Evolutionary conservation across 2,797 vertebrate genomes (phyloP).

Genomic region (Australoheros facetus): DNA sequence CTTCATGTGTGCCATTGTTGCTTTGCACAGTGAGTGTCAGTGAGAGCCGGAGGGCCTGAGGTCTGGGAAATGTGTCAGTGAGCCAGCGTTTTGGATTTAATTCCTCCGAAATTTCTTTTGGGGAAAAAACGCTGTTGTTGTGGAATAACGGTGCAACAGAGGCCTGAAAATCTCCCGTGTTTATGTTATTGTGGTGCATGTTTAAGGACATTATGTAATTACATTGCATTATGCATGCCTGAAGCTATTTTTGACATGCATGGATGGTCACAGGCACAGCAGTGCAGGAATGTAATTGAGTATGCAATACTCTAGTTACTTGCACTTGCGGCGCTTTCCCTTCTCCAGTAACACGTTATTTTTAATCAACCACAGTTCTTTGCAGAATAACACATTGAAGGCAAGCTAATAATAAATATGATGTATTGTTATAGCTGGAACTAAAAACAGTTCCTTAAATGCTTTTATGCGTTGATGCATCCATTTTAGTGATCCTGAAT

Average conservation of each 20-base stretch:
- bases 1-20: constrained; percentile 12
- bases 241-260: constrained; percentile 28
- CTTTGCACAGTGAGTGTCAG: constrained; percentile 19
- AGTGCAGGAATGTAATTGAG: neutral
- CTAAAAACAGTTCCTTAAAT: neutral
- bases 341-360: neutral
- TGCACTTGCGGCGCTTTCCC: neutral
- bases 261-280: constrained; percentile 14
- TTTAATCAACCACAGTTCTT: neutral
- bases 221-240: constrained; percentile 44
- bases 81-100: neutral
- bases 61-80: neutral
- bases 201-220: constrained; percentile 54
- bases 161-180: neutral
- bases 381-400: neutral
- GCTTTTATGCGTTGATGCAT: neutral
- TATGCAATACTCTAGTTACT: neutral
- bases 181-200: constrained; percentile 14
- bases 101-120: neutral
- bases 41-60: neutral
- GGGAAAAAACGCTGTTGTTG: neutral
- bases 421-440: neutral
- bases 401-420: neutral
- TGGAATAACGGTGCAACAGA: neutral
- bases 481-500: neutral